Evolutionary conservation across 2,888 invertebrate genomes (phyloP).

Genomic region (Ptychoptera albimana): DNA sequence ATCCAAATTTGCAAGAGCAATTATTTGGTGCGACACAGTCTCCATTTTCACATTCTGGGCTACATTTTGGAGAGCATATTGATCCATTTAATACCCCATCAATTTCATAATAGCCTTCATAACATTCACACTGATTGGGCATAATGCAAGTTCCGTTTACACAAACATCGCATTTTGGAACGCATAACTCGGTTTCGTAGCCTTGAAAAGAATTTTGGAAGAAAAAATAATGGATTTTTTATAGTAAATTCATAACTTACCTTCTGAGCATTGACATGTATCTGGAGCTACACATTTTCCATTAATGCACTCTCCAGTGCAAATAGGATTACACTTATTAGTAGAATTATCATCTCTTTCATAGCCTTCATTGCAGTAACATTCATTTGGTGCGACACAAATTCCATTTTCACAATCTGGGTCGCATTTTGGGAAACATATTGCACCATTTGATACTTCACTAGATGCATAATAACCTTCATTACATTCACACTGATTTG

Average conservation of each 20-base stretch:
- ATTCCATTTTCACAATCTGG: slow-evolving; percentile 25
- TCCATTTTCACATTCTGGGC: slow-evolving; percentile 14
- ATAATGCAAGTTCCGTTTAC: slow-evolving; percentile 30
- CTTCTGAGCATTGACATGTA: slow-evolving; percentile 32
- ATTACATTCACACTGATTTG: slow-evolving; percentile 34
- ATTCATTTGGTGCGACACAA: slow-evolving; percentile 26
- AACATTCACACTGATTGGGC: slow-evolving; percentile 26
- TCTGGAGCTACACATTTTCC: slow-evolving; percentile 24
- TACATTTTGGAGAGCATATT: slow-evolving; percentile 17
- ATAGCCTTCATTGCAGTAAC: slow-evolving; percentile 29
- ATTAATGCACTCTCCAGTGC: slow-evolving; percentile 10
- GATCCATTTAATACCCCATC: too few species aligned
- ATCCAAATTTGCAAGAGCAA: slow-evolving; percentile 29
- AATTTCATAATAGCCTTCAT: slow-evolving; percentile 16
- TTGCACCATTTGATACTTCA: not conserved
- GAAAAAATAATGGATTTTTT: too few species aligned
- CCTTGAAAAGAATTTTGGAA: too few species aligned
- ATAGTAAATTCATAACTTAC: slow-evolving; percentile 15
- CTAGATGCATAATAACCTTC: slow-evolving; percentile 19
- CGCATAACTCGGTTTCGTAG: too few species aligned
- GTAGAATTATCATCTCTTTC: slow-evolving; percentile 1
- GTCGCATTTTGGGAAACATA: slow-evolving; percentile 22
- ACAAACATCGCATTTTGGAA: slow-evolving; percentile 11
- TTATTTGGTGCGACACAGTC: slow-evolving; percentile 21
- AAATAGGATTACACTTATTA: slow-evolving; percentile 4